phyloP scores from a whole-genome alignment of 2,113 vertebrate species.

The Equus quagga region DNA sequence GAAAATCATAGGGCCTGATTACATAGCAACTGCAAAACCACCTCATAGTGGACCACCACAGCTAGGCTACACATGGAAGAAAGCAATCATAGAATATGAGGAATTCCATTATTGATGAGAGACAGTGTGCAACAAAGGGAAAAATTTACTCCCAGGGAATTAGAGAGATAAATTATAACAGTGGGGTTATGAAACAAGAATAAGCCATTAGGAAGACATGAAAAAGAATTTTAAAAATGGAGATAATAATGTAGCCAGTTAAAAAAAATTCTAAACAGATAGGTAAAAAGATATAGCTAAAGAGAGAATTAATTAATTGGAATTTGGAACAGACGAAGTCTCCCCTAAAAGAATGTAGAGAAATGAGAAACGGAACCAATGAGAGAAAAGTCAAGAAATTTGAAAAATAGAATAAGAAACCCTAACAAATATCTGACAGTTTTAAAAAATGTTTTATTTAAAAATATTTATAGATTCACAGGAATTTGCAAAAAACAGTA shows the following conservation, averaged over 20 bases:
- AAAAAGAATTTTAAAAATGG: not conserved
- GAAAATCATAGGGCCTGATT: not conserved
- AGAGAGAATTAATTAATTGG: slow-evolving; percentile 40
- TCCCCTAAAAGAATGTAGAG: not conserved
- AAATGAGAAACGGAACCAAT: not conserved
- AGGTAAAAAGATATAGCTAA: slow-evolving; percentile 37
- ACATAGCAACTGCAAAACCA: not conserved
- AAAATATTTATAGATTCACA: not conserved
- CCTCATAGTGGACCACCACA: not conserved
- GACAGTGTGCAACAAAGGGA: not conserved
- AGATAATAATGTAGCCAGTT: not conserved
- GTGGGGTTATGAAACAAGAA: not conserved
- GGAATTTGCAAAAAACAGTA: not conserved
- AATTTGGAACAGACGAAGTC: not conserved
- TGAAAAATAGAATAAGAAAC: slow-evolving; percentile 8
- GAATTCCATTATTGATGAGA: not conserved
- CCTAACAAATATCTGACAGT: not conserved
- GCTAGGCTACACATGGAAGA: not conserved
- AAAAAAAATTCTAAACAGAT: not conserved
- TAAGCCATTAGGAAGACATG: not conserved
- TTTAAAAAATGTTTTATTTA: slow-evolving; percentile 18
- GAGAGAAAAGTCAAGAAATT: slow-evolving; percentile 3
- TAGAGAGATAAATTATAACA: not conserved
- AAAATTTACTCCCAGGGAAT: not conserved
- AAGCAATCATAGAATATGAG: not conserved